phyloP scores from a whole-genome alignment of 92 coral and sea anemone genomes.

The Palythoa caribaeorum region DNA sequence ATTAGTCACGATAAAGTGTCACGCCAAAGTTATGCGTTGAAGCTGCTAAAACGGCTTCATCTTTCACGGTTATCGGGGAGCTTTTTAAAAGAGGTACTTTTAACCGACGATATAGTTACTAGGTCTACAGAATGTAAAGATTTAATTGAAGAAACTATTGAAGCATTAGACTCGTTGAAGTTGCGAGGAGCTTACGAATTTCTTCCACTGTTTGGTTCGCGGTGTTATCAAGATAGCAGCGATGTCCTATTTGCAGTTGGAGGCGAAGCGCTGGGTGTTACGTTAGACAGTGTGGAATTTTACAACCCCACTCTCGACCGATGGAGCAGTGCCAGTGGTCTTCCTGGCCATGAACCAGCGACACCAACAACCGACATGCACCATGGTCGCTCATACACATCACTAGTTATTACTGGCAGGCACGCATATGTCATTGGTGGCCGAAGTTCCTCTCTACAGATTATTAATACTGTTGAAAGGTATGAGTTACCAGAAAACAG shows the following conservation, averaged over 20 bases:
- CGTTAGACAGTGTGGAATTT: conserved; percentile 71
- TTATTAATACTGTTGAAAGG: conserved; percentile 70
- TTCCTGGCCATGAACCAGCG: conserved; percentile 43
- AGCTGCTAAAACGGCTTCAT: conserved; percentile 62
- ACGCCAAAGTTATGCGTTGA: conserved; percentile 51
- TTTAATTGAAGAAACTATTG: conserved; percentile 66
- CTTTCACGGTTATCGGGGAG: conserved; percentile 50
- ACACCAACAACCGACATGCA: conserved; percentile 43
- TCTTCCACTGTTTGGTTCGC: conserved; percentile 65
- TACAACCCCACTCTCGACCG: conserved; percentile 38
- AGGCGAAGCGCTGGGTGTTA: conserved; percentile 80
- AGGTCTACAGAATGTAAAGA: conserved; percentile 55
- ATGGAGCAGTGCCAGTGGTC: conserved; percentile 69
- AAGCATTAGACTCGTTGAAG: conserved; percentile 66
- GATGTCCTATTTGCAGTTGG: conserved; percentile 79
- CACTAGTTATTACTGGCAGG: conserved; percentile 59
- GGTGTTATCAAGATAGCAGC: conserved; percentile 54
- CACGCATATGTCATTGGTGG: conserved; percentile 82
- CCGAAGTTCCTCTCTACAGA: conserved; percentile 66
- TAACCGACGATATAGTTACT: conserved; percentile 55
- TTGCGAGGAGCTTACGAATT: conserved; percentile 64
- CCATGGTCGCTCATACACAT: conserved; percentile 66
- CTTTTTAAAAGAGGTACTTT: conserved; percentile 51
- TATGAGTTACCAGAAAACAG: conserved; percentile 84
- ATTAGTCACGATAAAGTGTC: conserved; percentile 44